phyloP scores from a whole-genome alignment of 1,140 invertebrate genomes.

The Caligus rogercresseyi region DNA sequence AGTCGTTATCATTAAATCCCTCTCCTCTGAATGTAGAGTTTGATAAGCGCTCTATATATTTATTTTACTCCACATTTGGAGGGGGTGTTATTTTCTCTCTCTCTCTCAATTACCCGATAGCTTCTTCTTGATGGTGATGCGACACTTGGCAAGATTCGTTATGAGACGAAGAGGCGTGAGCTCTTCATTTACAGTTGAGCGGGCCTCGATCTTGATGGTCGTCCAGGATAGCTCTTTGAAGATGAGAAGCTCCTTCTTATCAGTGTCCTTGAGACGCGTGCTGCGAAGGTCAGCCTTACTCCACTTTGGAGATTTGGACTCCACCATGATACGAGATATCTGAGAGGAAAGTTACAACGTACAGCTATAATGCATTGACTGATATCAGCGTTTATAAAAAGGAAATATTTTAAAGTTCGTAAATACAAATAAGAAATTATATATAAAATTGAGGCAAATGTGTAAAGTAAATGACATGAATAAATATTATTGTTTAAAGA shows the following conservation, averaged over 20 bases:
- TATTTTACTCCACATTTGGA: no score
- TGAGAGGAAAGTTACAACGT: constrained; percentile 34
- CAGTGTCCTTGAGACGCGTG: constrained; percentile 73
- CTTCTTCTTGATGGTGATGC: constrained; percentile 87
- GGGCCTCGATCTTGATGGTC: constrained; percentile 79
- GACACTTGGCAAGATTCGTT: constrained; percentile 81
- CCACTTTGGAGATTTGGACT: constrained; percentile 82
- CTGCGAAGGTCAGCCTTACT: constrained; percentile 56
- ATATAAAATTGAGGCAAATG: no score
- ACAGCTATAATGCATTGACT: no score
- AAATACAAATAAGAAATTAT: no score
- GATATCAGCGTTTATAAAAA: no score
- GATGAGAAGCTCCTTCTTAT: constrained; percentile 70
- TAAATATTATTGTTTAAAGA: no score
- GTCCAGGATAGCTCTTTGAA: constrained; percentile 98
- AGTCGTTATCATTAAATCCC: no score
- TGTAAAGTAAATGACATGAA: no score
- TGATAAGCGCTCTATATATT: no score
- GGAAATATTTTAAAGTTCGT: no score
- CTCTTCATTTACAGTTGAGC: constrained; percentile 50
- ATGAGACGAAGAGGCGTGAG: constrained; percentile 76
- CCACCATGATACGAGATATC: constrained; percentile 75
- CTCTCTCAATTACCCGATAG: constrained; percentile 11
- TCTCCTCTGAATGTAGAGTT: no score
- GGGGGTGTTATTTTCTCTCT: no score